Evolutionary conservation across 2,113 vertebrate genomes (phyloP).

Genomic region (Dicaeum eximium): DNA sequence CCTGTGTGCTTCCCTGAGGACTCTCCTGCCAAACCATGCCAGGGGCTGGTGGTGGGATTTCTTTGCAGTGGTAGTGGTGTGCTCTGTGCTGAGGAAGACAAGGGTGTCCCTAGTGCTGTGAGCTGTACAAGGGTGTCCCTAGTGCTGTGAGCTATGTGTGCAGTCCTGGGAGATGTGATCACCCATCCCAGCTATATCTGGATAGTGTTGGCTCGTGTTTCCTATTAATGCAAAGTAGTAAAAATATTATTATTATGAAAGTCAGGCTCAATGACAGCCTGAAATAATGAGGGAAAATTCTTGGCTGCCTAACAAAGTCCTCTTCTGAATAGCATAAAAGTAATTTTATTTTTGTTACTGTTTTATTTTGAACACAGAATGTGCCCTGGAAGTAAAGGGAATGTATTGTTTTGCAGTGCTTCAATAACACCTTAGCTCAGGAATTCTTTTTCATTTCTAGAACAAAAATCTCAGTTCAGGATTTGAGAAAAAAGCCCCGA

Average conservation of each 20-base stretch:
- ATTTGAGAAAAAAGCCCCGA: background rate
- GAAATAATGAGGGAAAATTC: constrained; percentile 59
- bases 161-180: background rate
- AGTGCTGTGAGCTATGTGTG: background rate
- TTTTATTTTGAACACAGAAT: constrained; percentile 44
- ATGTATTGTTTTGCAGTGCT: constrained; percentile 30
- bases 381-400: constrained; percentile 13
- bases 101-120: background rate
- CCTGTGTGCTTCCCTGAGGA: rapidly evolving
- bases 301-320: constrained; percentile 52
- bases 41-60: background rate
- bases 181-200: background rate
- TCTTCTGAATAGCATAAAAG: constrained; percentile 29
- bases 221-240: constrained; percentile 49
- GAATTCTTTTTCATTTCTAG: constrained; percentile 23
- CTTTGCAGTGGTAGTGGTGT: background rate
- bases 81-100: background rate
- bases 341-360: constrained; percentile 45
- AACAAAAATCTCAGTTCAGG: background rate
- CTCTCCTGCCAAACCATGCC: background rate
- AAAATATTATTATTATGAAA: constrained; percentile 56
- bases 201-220: background rate
- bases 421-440: constrained; percentile 5
- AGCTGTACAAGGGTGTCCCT: background rate
- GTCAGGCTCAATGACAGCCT: constrained; percentile 48